These are phyloP conservation scores for Terrapene triunguis DNA, from an alignment of 2,113 vertebrate species.

Conservation along the genomic window DNA sequence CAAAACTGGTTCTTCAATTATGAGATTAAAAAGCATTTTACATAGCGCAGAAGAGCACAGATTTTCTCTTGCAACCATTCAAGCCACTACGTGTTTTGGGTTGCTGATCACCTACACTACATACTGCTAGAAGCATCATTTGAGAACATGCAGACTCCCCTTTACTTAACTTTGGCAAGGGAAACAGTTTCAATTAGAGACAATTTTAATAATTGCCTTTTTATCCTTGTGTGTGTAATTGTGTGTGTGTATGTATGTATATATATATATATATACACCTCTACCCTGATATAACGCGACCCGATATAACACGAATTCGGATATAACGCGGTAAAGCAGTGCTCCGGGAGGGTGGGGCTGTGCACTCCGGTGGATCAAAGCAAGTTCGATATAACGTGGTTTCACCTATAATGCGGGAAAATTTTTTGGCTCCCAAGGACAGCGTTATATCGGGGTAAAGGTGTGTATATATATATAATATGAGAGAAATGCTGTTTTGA, in stretches of 20 bases:
- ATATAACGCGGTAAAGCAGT: too few species aligned
- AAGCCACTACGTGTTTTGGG: conserved; percentile 28
- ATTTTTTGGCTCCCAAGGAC: too few species aligned
- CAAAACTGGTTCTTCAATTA: conserved; percentile 30
- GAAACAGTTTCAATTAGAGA: neutral
- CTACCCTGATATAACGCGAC: too few species aligned
- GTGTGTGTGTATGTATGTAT: neutral
- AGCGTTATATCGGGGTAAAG: too few species aligned
- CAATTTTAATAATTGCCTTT: neutral
- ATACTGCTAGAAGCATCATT: conserved; percentile 3
- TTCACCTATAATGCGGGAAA: too few species aligned
- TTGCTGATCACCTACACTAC: conserved; percentile 49
- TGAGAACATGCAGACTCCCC: neutral
- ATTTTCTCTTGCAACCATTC: conserved; percentile 45
- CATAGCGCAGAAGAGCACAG: neutral
- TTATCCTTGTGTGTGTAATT: neutral
- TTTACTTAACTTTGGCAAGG: neutral
- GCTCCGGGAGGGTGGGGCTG: too few species aligned
- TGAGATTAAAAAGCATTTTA: neutral
- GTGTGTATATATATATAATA: too few species aligned
- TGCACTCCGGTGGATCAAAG: too few species aligned
- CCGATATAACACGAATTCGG: too few species aligned
- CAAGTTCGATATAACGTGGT: too few species aligned
- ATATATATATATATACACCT: too few species aligned
- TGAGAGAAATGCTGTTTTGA: neutral